Percentiles rank a stretch among this genome's conserved stretches.
Evolutionary conservation across 2,113 vertebrate genomes (phyloP).

Genomic region (Colinus virginianus): DNA sequence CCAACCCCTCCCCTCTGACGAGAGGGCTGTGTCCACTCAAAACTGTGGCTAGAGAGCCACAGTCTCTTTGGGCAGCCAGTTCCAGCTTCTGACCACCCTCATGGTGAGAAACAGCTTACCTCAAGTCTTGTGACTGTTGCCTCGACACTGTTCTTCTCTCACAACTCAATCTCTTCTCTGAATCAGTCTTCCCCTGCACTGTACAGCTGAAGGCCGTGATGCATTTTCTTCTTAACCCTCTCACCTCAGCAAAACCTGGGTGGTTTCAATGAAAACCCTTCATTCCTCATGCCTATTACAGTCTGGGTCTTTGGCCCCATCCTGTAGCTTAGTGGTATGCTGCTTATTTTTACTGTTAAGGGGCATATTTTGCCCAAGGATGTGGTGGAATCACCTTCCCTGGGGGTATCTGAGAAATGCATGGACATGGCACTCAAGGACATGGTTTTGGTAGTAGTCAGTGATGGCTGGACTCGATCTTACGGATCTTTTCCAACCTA

Average conservation of each 20-base stretch:
- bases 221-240: fast-evolving
- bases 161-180: neutral
- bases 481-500: neutral
- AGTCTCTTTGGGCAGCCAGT: neutral
- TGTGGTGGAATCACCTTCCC: neutral
- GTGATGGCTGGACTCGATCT: neutral
- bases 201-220: neutral
- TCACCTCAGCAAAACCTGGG: neutral
- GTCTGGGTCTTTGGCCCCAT: neutral
- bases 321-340: neutral
- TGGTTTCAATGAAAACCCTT: neutral
- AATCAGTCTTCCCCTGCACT: neutral
- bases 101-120: fast-evolving
- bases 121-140: neutral
- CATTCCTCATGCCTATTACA: neutral
- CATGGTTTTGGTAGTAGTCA: neutral
- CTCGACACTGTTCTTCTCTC: neutral
- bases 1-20: neutral
- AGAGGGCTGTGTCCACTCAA: neutral
- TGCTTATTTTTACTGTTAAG: neutral
- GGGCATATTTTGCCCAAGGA: neutral
- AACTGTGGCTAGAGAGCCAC: neutral
- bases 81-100: neutral
- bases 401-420: neutral
- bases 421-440: neutral